phyloP scores from a whole-genome alignment of 2,113 vertebrate genomes.

The Pygoscelis antarcticus region DNA sequence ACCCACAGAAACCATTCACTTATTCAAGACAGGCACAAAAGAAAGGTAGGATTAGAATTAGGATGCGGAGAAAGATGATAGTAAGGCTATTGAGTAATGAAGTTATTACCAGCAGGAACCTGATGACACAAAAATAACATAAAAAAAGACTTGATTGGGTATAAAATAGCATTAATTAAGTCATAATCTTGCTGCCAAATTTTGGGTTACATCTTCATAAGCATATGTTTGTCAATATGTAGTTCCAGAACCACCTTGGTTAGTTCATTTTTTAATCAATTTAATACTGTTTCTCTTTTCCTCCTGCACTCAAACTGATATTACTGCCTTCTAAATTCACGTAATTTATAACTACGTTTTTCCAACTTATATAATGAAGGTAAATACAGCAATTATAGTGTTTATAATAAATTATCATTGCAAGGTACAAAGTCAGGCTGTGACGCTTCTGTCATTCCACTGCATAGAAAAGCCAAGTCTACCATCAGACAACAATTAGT shows the following conservation, averaged over 20 bases:
- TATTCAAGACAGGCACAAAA: not conserved
- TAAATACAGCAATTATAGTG: conserved; percentile 20
- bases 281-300: not conserved
- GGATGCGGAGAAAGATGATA: not conserved
- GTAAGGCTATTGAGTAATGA: not conserved
- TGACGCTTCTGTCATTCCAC: not conserved
- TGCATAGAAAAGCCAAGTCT: not conserved
- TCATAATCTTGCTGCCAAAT: not conserved
- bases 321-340: conserved; percentile 1
- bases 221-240: not conserved
- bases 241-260: not conserved
- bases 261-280: not conserved
- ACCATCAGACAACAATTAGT: not conserved
- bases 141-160: not conserved
- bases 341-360: not conserved
- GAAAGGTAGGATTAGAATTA: not conserved
- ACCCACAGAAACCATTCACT: not conserved
- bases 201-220: not conserved
- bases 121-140: not conserved
- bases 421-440: not conserved
- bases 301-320: not conserved
- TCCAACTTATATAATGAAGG: conserved; percentile 18
- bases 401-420: conserved; percentile 37
- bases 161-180: not conserved
- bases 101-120: not conserved